phyloP scores from a whole-genome alignment of 1,140 invertebrate species.

The Stegodyphus dumicola region DNA sequence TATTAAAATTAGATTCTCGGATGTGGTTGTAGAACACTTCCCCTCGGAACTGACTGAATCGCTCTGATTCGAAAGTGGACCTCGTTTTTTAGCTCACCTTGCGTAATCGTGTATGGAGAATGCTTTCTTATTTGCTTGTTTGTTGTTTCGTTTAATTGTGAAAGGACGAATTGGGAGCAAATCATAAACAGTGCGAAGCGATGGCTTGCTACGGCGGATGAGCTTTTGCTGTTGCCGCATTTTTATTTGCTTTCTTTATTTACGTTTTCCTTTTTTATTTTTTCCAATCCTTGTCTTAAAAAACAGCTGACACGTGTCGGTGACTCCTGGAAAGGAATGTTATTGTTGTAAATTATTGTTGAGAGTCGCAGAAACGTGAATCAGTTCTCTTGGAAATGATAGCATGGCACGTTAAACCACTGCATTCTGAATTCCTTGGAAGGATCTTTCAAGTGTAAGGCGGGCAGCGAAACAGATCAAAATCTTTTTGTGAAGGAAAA shows the following conservation, averaged over 20 bases:
- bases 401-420: no score
- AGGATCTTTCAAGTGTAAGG: no score
- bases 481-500: no score
- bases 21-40: neutral
- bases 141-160: neutral
- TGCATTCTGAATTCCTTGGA: no score
- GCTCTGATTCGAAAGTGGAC: constrained; percentile 46
- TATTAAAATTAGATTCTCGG: no score
- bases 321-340: neutral
- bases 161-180: constrained; percentile 11
- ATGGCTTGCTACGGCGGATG: neutral
- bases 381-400: no score
- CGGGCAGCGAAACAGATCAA: no score
- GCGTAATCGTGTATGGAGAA: constrained; percentile 23
- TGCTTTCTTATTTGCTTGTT: neutral
- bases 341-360: neutral
- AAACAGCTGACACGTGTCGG: no score
- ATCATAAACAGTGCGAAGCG: constrained; percentile 13
- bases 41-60: constrained; percentile 23
- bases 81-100: constrained; percentile 15
- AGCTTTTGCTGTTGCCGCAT: neutral
- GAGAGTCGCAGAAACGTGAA: neutral
- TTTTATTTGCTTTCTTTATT: constrained; percentile 7
- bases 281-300: no score
- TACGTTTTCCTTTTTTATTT: neutral